Base-by-base conservation (phyloP, 2,888 invertebrate species). In the Pristionchus arcanus region DNA sequence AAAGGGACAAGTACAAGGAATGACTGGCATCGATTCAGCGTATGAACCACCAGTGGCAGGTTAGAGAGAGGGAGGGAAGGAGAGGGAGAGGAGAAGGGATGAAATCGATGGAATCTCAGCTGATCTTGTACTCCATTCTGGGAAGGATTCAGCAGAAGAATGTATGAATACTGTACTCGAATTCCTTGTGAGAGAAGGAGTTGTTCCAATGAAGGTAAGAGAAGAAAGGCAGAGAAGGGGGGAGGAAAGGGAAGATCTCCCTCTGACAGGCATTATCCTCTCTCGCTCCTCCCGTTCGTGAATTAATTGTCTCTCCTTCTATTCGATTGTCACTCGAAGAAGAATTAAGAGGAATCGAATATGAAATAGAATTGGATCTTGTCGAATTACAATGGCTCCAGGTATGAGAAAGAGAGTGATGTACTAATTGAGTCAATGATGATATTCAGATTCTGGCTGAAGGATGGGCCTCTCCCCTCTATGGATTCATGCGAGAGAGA, bases 301-400 rank as follows among this genome's bases (percentile, higher is more conserved):
- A 92, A 59, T 90, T 93, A 13, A 91, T 91, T n/a, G 92, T 94
- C 28, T 87, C 91, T 9, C 91, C 88, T 31, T 71, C 89, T 9
- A 96, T 97, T 84, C 95, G 97, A 88, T 96, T 96, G 90, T 96
- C 96, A 81, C 97, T 97, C 11, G 96, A 96, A 55, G 97, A 97
- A 90, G 98, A 98, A 95, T 97, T 97, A 0, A 96, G 96, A n/a
- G 96, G 96, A 15, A 96, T 98, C 89, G 97, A 97, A 1, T 96
- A 96, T 53, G 59, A 63, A 31, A 96, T 99, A 25, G 96, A 97
- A n/a, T 97, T 99, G 92, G 96, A 96, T 74, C 96, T 95, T 93
- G 96, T 99, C 63, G 99, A 99, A 95, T 96, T 98, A 89, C 98
- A 99, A 95, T 99, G 99, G 99, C 96, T 99, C 0, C 98, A 97